Evolutionary conservation across 1,140 invertebrate genomes (phyloP).

Genomic region (Tetraneura akinire): DNA sequence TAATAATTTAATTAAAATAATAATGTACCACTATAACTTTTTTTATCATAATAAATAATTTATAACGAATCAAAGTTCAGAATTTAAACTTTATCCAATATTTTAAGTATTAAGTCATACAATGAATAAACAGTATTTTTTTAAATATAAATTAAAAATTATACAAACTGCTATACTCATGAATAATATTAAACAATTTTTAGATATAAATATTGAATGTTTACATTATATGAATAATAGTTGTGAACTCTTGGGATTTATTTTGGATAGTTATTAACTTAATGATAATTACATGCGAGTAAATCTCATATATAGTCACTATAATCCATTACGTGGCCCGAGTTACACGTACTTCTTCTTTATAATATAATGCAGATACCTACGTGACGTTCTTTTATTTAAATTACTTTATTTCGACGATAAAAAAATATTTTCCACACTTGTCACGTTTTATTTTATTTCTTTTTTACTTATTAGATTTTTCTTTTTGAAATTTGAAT

Average conservation of each 20-base stretch:
- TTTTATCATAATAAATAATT: no score
- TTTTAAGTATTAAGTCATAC: no score
- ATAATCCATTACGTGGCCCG: background rate
- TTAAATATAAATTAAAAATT: no score
- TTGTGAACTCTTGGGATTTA: background rate
- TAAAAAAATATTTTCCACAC: background rate
- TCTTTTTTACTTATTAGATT: background rate
- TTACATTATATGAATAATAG: no score
- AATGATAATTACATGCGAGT: background rate
- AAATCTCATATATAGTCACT: background rate
- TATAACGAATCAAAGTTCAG: no score
- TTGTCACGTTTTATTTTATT: background rate
- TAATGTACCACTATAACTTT: no score
- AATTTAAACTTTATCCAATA: no score
- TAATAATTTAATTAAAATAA: no score
- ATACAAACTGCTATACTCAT: background rate
- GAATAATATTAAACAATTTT: constrained; percentile 1
- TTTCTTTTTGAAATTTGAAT: background rate
- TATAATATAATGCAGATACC: no score
- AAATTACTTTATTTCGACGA: background rate
- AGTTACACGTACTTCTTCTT: background rate
- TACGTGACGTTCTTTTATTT: constrained; percentile 12
- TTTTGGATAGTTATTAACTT: background rate
- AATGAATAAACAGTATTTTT: background rate
- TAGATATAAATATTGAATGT: background rate